These are phyloP conservation scores for Ecliptopera silaceata DNA, from an alignment of 2,888 invertebrate species.

Conservation along the genomic window DNA sequence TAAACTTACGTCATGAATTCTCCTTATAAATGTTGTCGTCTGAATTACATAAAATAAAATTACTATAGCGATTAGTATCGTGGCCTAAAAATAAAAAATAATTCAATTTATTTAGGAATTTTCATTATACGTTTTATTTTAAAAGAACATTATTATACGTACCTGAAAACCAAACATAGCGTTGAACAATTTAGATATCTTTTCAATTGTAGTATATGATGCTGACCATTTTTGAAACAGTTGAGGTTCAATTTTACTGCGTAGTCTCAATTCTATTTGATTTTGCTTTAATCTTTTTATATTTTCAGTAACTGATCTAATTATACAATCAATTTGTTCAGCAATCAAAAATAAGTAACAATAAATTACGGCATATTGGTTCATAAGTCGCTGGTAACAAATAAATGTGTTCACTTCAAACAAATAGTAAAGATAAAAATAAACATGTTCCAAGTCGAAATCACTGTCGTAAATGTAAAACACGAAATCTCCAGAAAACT, in stretches of 20 bases:
- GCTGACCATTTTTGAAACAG: slow-evolving; percentile 41
- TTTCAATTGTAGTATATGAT: slow-evolving; percentile 41
- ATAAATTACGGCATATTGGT: not conserved
- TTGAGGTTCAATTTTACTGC: not conserved
- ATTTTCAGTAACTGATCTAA: slow-evolving; percentile 7
- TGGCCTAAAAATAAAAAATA: slow-evolving; percentile 43
- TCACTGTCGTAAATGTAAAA: not conserved
- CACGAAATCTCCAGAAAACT: not conserved
- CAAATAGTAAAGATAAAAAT: not conserved
- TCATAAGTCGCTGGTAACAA: not conserved
- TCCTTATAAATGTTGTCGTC: slow-evolving; percentile 33
- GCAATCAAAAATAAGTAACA: slow-evolving; percentile 3
- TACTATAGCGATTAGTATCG: slow-evolving; percentile 40
- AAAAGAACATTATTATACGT: not conserved
- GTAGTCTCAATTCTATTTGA: too few relatives aligned
- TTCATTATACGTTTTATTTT: not conserved
- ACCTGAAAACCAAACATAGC: slow-evolving; percentile 47
- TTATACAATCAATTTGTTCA: slow-evolving; percentile 11
- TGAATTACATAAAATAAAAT: slow-evolving; percentile 41
- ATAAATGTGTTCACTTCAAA: not conserved
- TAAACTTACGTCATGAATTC: slow-evolving; percentile 37
- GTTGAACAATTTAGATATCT: slow-evolving; percentile 41
- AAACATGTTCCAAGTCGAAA: not conserved
- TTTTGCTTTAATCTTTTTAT: not conserved
- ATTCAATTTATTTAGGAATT: not conserved